Evolutionary conservation across 2,797 vertebrate genomes (phyloP).

Genomic region (Gambelia wislizenii): DNA sequence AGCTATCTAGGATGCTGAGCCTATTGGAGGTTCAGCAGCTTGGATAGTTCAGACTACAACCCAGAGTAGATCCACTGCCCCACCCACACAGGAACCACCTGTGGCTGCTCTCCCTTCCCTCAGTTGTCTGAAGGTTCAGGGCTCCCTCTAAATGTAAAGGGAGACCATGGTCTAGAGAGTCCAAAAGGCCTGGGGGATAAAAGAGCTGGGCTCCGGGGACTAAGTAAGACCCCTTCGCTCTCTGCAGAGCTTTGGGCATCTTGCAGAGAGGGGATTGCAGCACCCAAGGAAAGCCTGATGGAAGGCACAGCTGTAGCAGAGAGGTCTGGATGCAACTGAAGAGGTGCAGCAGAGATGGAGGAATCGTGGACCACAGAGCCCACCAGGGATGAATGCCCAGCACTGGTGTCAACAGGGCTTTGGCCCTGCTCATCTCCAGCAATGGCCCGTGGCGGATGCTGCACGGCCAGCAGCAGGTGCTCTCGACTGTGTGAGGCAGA

Average conservation of each 20-base stretch:
- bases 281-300: conserved; percentile 38
- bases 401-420: no score
- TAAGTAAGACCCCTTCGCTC: conserved; percentile 27
- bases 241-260: conserved; percentile 21
- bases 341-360: neutral
- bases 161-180: conserved; percentile 14
- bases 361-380: neutral
- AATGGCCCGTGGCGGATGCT: accelerated
- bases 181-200: conserved; percentile 60
- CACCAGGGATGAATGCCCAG: neutral
- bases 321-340: neutral
- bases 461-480: conserved; percentile 10
- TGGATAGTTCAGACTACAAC: no score
- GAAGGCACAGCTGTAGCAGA: conserved; percentile 43
- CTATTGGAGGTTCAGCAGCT: no score
- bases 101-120: neutral
- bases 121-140: neutral
- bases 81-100: no score
- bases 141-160: conserved; percentile 29
- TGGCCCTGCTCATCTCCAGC: neutral
- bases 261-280: conserved; percentile 21
- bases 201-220: conserved; percentile 37
- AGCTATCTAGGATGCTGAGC: no score
- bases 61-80: no score
- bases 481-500: conserved; percentile 50